Conservation (phyloP, 2,113 vertebrate genomes). For the Lagopus muta region DNA sequence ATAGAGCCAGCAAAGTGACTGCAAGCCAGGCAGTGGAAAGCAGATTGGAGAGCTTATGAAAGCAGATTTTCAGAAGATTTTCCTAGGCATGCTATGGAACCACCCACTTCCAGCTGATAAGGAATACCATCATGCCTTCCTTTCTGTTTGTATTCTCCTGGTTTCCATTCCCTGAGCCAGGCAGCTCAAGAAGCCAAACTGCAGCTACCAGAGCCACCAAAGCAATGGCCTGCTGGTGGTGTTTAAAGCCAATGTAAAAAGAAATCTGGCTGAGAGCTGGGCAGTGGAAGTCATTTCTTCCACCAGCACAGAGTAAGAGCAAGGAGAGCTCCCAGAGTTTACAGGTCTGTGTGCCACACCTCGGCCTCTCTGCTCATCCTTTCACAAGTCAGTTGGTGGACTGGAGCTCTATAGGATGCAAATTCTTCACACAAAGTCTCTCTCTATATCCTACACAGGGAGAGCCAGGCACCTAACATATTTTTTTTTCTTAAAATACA, state of each 20-base stretch:
- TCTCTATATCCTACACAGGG: background rate
- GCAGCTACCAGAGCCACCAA: background rate
- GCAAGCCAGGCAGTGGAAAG: background rate
- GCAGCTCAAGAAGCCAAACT: background rate
- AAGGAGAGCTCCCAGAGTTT: background rate
- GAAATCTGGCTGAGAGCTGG: background rate
- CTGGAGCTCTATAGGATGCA: background rate
- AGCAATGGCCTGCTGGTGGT: background rate
- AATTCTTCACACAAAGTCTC: background rate
- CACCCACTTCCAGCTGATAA: background rate
- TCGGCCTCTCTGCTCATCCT: background rate
- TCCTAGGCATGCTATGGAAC: background rate
- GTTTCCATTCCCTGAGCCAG: background rate
- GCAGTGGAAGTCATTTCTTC: background rate
- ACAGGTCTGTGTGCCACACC: background rate
- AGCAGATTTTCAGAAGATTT: background rate
- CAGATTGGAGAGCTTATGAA: constrained; percentile 3
- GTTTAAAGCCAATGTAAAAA: background rate
- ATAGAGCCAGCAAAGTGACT: constrained; percentile 3
- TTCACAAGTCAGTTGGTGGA: fast-evolving
- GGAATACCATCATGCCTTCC: background rate
- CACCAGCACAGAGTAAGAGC: background rate
- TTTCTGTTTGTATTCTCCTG: background rate
- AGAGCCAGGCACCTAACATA: background rate
- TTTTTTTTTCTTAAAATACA: background rate